Evolutionary conservation across 2,888 invertebrate genomes (phyloP).

Genomic region (Plagodis pulveraria): DNA sequence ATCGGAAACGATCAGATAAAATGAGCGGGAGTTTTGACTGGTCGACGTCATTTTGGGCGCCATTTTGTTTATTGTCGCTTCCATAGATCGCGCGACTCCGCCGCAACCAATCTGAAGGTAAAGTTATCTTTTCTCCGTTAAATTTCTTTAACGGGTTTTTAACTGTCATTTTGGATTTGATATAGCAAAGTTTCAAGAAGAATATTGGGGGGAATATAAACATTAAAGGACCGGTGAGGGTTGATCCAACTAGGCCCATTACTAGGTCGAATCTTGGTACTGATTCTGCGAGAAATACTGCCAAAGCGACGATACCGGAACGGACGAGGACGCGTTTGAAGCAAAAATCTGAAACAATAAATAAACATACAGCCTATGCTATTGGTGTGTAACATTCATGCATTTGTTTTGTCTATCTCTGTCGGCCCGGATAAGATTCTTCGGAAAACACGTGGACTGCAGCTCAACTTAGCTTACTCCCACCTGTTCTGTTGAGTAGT

Average conservation of each 20-base stretch:
- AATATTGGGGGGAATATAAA: constrained; percentile 94
- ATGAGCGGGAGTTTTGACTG: constrained; percentile 57
- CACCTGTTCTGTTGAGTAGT: no score
- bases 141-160: constrained; percentile 27
- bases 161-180: constrained; percentile 60
- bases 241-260: constrained; percentile 94
- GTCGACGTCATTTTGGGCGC: constrained; percentile 30
- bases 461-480: no score
- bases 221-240: constrained; percentile 92
- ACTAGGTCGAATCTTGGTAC: constrained; percentile 94
- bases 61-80: constrained; percentile 1
- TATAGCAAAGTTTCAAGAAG: constrained; percentile 88
- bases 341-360: constrained; percentile 87
- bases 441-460: no score
- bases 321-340: constrained; percentile 89
- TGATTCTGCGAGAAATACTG: constrained; percentile 91
- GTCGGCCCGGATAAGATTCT: no score
- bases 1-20: constrained; percentile 40
- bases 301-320: constrained; percentile 88
- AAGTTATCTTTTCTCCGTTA: constrained; percentile 9
- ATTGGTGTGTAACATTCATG: no score
- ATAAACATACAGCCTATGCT: not conserved
- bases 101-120: constrained; percentile 21
- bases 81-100: constrained; percentile 18
- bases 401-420: no score